Evolutionary conservation across 2,797 vertebrate species (phyloP), one percentile per base, ranked within the genome.

Genomic region (Mormyrops boulengeri): DNA sequence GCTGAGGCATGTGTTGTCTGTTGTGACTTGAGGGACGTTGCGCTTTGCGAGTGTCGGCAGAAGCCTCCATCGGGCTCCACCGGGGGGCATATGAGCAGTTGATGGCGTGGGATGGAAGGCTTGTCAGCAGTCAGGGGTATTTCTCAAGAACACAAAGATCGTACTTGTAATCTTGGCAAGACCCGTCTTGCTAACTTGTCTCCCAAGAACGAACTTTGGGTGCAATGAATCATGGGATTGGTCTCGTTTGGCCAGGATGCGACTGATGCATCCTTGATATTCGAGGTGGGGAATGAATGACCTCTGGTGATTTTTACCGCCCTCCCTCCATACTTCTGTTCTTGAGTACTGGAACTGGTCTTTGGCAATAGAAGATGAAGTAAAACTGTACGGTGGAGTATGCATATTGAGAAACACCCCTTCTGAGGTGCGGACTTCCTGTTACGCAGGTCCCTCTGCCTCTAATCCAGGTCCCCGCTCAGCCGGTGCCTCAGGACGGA

Each of bases 401-500:
- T 26, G 60, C 60, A 26, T 62, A 22, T 22, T 62, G 57, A 8
- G 57, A 62, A 26, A 9, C n/a, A 62, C 22, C 60, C 60, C 60
- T 3, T 26, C 11, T 69, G 62, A 69, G 26, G 26, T 69, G 66
- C 0, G 26, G 26, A 69, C 66, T 69, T 57, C 55, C 87, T 62
- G 41, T 26, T 62, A 19, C 38, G 62, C 62, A 26, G 88, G 53
- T 55, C n/a, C 69, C 7, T n/a, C 26, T 55, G 73, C 34, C 57
- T 87, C 88, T 4, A 34, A 5, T 69, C 88, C 94, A 99, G 98
- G 95, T 99, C 92, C 96, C 98, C 26, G 96, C 97, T 95, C 98
- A 98, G 96, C 97, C 98, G 89, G 95, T 95, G 96, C 97, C 92
- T 94, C 98, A 95, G 93, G 96, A 97, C 91, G 95, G 95, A 93